Conservation (phyloP, 2,113 vertebrate species). For the Hylia prasina region DNA sequence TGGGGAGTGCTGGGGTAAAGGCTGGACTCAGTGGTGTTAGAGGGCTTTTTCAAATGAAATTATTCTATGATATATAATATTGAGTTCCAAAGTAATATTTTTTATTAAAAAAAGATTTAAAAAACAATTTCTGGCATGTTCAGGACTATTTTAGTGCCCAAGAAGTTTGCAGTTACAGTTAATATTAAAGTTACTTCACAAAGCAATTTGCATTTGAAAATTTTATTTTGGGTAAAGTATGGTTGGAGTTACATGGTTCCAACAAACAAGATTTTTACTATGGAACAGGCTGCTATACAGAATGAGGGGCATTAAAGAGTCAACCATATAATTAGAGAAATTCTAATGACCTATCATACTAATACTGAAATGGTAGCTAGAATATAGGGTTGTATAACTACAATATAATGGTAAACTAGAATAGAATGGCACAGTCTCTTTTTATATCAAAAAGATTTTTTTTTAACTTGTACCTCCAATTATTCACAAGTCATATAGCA, state of each 20-base stretch:
- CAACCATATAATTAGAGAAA: neutral
- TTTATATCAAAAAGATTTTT: neutral
- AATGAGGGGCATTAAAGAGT: neutral
- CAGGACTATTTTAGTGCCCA: neutral
- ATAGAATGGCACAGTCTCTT: neutral
- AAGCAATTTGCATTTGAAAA: neutral
- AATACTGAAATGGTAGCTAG: neutral
- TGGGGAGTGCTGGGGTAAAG: neutral
- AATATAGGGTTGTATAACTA: neutral
- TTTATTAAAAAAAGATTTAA: neutral
- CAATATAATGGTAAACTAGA: neutral
- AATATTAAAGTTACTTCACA: neutral
- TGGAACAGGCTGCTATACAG: neutral
- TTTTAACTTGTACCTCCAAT: neutral
- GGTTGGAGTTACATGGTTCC: neutral
- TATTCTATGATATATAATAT: neutral
- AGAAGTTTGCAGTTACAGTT: neutral
- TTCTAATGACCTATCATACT: neutral
- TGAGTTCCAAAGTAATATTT: neutral
- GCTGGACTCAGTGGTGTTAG: neutral
- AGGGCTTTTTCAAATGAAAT: neutral
- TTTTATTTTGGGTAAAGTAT: neutral
- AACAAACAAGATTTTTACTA: neutral
- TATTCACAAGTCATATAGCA: neutral
- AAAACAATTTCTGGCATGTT: neutral